phyloP scores from a whole-genome alignment of 2,888 invertebrate species.

The Branchipolynoe longqiensis region DNA sequence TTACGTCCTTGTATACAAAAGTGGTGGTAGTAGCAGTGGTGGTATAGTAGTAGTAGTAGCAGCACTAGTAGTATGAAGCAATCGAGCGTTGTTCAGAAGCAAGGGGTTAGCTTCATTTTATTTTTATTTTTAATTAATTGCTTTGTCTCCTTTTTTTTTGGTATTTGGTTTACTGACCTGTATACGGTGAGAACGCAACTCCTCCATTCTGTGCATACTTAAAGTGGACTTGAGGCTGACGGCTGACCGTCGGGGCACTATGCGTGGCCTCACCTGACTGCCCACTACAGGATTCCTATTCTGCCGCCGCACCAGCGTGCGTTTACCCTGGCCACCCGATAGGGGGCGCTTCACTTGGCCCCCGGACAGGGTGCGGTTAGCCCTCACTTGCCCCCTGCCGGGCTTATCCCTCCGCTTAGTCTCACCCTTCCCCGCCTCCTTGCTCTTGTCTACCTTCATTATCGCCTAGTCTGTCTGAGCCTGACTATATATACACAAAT shows the following conservation, averaged over 20 bases:
- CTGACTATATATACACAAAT: too few species aligned
- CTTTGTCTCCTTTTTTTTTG: background rate
- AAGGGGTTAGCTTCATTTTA: too few species aligned
- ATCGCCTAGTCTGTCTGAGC: too few species aligned
- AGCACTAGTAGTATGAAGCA: too few species aligned
- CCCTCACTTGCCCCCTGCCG: too few species aligned
- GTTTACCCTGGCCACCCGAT: constrained; percentile 1
- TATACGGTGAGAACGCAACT: constrained; percentile 46
- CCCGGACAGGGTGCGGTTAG: too few species aligned
- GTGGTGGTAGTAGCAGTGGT: too few species aligned
- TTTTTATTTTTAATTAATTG: background rate
- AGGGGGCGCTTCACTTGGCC: background rate
- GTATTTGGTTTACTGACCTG: constrained; percentile 29
- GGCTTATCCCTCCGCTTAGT: too few species aligned
- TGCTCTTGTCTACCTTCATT: constrained; percentile 13
- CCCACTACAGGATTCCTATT: background rate
- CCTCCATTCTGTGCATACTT: constrained; percentile 50
- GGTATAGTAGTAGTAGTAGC: too few species aligned
- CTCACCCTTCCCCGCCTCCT: background rate
- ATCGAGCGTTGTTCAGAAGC: too few species aligned
- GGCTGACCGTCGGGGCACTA: background rate
- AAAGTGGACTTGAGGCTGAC: constrained; percentile 38
- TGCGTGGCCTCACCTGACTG: background rate
- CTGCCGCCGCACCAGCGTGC: too few species aligned
- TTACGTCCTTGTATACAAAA: too few species aligned